Base-by-base conservation (phyloP, 2,113 vertebrate genomes). In the Jaculus jaculus region DNA sequence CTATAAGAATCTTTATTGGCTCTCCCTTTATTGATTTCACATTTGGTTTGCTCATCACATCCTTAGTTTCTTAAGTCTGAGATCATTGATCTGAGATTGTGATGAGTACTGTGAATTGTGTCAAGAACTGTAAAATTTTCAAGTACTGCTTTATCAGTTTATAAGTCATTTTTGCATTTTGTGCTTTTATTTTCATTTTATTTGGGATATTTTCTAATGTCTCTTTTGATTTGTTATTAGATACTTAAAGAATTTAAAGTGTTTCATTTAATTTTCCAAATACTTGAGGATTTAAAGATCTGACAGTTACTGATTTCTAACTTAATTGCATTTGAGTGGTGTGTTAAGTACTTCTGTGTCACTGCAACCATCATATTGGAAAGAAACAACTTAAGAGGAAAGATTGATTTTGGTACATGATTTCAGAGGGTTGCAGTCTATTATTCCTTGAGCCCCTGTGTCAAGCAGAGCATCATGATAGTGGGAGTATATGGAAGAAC, bases 191-290 rank as follows among this genome's bases (percentile, higher is more conserved):
- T 75, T 94, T 88, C 32, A 84, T 89, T 80, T 23, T 4, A 30
- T 65, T 94, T 20, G 42, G n/a, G 84, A 34, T 82, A 39, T 21
- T 87, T 92, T 65, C 6, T 66, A 72, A 75, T 32, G 77, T 89
- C 23, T 17, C 23, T 51, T 89, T 92, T 81, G 66, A 77, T 32
- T 73, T 92, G 71, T 91, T 85, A 42, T 91, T 69, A 88, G 39
- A 60, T 47, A 5, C 32, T 12, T 15, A 93, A 20, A 4, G 0
- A 77, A 92, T 72, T 73, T 87, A 42, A 21, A 75, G 24, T 81
- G 0, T 58, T n/a, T 74, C 66, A 16, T 54, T 42, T 77, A 18
- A 0, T 71, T 93, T 93, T 58, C 28, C 77, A 94, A 37, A 66
- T 88, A 88, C 66, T 77, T 78, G 30, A 34, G 24, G 12, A 71